These are phyloP conservation scores for Notocelia uddmanniana DNA, from an alignment of 2,888 invertebrate genomes.

Conservation along the genomic window DNA sequence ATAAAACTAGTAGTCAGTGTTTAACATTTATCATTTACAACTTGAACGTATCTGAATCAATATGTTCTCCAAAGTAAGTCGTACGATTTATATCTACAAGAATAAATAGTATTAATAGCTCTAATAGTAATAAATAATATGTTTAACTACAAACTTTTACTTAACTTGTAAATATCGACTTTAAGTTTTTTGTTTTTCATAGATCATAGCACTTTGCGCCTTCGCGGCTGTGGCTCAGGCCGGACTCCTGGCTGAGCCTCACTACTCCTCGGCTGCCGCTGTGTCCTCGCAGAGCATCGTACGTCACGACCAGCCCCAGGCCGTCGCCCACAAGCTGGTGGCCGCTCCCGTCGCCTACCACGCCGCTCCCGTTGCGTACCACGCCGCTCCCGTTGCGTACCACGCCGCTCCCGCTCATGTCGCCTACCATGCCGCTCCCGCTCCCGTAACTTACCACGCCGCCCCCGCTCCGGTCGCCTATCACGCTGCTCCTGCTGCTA, in stretches of 20 bases:
- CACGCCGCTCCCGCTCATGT: conserved; percentile 46
- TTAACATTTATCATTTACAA: conserved; percentile 35
- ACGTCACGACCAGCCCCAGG: conserved; percentile 57
- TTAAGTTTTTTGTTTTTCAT: conserved; percentile 40
- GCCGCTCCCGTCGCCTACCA: conserved; percentile 46
- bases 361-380: conserved; percentile 52
- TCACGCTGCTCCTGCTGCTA: conserved; percentile 48
- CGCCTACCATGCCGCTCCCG: conserved; percentile 53
- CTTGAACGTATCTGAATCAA: conserved; percentile 41
- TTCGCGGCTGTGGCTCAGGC: conserved; percentile 54
- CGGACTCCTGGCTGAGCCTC: conserved; percentile 51
- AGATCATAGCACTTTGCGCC: conserved; percentile 36
- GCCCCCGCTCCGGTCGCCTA: conserved; percentile 49
- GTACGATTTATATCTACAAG: neutral
- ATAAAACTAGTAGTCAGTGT: conserved; percentile 9
- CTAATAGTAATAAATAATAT: too few relatives aligned
- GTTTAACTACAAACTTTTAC: neutral
- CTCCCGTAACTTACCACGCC: conserved; percentile 27
- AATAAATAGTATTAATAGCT: too few relatives aligned
- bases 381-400: conserved; percentile 48
- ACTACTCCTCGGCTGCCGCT: conserved; percentile 51
- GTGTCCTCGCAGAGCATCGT: conserved; percentile 53
- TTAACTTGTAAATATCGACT: conserved; percentile 64
- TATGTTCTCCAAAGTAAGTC: conserved; percentile 47
- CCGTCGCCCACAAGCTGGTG: conserved; percentile 50